phyloP scores from a whole-genome alignment of 2,113 vertebrate species.

The Oncorhynchus masou region DNA sequence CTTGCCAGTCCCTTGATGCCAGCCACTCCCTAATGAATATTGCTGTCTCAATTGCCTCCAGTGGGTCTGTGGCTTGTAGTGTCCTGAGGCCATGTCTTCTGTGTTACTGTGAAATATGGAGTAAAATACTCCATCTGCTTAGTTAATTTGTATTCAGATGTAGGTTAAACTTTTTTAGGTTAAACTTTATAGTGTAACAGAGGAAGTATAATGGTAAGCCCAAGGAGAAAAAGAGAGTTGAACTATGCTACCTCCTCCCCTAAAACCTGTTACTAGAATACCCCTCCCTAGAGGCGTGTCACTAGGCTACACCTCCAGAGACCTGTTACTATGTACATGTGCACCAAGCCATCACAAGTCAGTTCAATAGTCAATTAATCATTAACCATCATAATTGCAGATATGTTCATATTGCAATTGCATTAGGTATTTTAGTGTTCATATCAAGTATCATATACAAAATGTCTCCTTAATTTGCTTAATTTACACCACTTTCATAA shows the following conservation, averaged over 20 bases:
- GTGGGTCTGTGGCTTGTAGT: constrained; percentile 9
- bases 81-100: not conserved
- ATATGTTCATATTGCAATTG: too few relatives aligned
- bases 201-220: not conserved
- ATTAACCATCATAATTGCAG: too few relatives aligned
- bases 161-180: not conserved
- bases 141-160: not conserved
- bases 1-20: constrained; percentile 73
- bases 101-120: not conserved
- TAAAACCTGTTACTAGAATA: not conserved
- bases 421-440: too few relatives aligned
- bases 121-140: not conserved
- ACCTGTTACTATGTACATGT: too few relatives aligned
- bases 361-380: too few relatives aligned
- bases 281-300: too few relatives aligned
- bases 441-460: too few relatives aligned
- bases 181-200: not conserved
- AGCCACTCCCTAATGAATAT: constrained; percentile 61
- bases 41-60: constrained; percentile 65
- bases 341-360: too few relatives aligned
- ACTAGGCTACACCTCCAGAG: too few relatives aligned
- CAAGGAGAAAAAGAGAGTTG: not conserved
- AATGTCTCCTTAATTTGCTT: too few relatives aligned
- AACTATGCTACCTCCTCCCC: not conserved
- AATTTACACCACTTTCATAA: too few relatives aligned